phyloP scores from a whole-genome alignment of 2,888 invertebrate species.

The Argyresthia goedartella region DNA sequence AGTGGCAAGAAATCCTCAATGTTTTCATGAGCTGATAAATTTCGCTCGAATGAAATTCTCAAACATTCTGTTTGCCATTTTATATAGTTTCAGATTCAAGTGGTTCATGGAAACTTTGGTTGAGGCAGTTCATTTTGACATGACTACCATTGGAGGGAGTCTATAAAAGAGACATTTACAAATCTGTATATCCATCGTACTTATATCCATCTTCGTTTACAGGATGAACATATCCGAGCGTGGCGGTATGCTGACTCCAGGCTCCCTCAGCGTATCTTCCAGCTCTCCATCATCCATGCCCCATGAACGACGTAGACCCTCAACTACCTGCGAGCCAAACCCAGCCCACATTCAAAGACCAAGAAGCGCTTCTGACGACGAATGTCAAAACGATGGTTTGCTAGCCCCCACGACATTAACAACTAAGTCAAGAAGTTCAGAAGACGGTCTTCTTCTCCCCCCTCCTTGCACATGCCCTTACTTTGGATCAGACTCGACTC shows the following conservation, averaged over 20 bases:
- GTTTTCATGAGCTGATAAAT: too few relatives aligned
- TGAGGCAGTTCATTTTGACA: too few relatives aligned
- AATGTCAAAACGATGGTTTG: constrained; percentile 43
- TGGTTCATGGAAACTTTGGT: too few relatives aligned
- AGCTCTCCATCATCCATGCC: constrained; percentile 63
- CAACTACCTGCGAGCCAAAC: constrained; percentile 39
- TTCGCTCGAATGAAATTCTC: too few relatives aligned
- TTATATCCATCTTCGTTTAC: constrained; percentile 12
- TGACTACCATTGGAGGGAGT: too few relatives aligned
- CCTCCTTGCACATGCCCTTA: constrained; percentile 87
- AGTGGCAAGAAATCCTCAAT: too few relatives aligned
- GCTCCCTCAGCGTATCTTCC: constrained; percentile 56
- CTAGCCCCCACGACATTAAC: constrained; percentile 46
- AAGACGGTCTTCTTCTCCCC: constrained; percentile 71
- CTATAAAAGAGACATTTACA: too few relatives aligned
- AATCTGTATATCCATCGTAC: too few relatives aligned
- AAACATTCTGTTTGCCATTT: too few relatives aligned
- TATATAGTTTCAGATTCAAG: too few relatives aligned
- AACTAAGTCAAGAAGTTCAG: constrained; percentile 56
- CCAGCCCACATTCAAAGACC: constrained; percentile 37
- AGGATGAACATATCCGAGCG: constrained; percentile 55
- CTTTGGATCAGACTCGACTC: constrained; percentile 77
- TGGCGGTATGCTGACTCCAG: constrained; percentile 57
- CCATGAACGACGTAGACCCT: constrained; percentile 48
- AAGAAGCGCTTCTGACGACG: constrained; percentile 56